phyloP scores from a whole-genome alignment of 1,140 invertebrate species.

The Zaprionus kolodkinae region DNA sequence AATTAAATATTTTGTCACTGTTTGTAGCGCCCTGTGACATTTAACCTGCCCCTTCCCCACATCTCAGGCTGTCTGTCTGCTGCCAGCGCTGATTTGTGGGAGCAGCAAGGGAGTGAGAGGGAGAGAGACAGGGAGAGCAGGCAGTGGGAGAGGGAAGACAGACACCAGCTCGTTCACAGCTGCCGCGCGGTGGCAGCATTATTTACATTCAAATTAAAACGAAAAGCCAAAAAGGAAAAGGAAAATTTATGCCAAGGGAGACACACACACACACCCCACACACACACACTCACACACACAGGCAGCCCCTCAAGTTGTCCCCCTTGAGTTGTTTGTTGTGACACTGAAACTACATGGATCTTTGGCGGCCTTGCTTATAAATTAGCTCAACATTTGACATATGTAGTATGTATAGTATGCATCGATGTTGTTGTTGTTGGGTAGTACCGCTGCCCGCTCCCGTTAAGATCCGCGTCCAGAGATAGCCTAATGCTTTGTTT shows the following conservation, averaged over 20 bases:
- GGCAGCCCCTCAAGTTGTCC: slow-evolving; percentile 40
- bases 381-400: slow-evolving; percentile 71
- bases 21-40: slow-evolving; percentile 74
- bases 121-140: background rate
- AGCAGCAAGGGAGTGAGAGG: background rate
- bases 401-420: slow-evolving; percentile 2
- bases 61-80: slow-evolving; percentile 29
- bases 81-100: slow-evolving; percentile 50
- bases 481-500: slow-evolving; percentile 79
- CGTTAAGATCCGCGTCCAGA: slow-evolving; percentile 54
- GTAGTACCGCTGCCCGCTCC: slow-evolving; percentile 37
- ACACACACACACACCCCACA: background rate
- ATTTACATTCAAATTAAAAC: slow-evolving; percentile 83
- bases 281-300: background rate
- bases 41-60: slow-evolving; percentile 56
- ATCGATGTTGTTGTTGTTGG: slow-evolving; percentile 5
- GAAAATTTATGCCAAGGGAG: slow-evolving; percentile 76
- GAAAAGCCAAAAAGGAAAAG: slow-evolving; percentile 65
- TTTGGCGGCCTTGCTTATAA: slow-evolving; percentile 70
- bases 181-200: slow-evolving; percentile 64
- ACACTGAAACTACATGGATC: slow-evolving; percentile 73
- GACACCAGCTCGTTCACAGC: slow-evolving; percentile 50
- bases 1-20: slow-evolving; percentile 82
- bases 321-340: slow-evolving; percentile 71
- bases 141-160: slow-evolving; percentile 24